Percentiles rank a stretch among this genome's conserved stretches.
Conservation (phyloP, 1,140 invertebrate genomes). For the Aphaenogaster ashmeadi region DNA sequence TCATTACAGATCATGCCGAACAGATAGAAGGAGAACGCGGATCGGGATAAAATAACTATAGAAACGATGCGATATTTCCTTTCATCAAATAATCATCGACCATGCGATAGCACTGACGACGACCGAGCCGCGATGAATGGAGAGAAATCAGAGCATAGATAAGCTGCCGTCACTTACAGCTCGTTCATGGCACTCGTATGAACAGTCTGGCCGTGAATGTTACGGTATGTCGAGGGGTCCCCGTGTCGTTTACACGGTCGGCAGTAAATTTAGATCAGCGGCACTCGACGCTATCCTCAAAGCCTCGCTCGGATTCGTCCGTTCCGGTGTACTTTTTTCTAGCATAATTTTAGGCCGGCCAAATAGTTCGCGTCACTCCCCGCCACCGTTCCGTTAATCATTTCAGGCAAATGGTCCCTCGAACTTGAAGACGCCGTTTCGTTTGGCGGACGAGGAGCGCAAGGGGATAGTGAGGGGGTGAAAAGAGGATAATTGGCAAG, state of each 20-base stretch:
- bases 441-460: background rate
- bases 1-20: slow-evolving; percentile 48
- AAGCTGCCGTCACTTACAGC: slow-evolving; percentile 75
- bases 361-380: slow-evolving; percentile 34
- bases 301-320: slow-evolving; percentile 63
- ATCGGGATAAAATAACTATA: slow-evolving; percentile 4
- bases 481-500: slow-evolving; percentile 70
- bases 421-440: slow-evolving; percentile 15
- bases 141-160: slow-evolving; percentile 77
- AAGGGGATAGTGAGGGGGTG: background rate
- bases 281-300: slow-evolving; percentile 73
- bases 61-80: background rate
- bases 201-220: slow-evolving; percentile 75
- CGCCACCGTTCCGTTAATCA: slow-evolving; percentile 71
- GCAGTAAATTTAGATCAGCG: slow-evolving; percentile 78
- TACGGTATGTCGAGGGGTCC: slow-evolving; percentile 75
- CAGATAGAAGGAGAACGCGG: background rate
- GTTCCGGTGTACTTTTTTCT: slow-evolving; percentile 68
- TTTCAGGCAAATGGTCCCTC: slow-evolving; percentile 69
- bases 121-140: slow-evolving; percentile 52
- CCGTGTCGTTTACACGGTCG: slow-evolving; percentile 75
- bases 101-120: slow-evolving; percentile 35
- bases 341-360: slow-evolving; percentile 71
- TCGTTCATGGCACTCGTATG: slow-evolving; percentile 70
- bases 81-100: background rate